Evolutionary conservation across 2,113 vertebrate species (phyloP), one percentile per base, ranked within the genome.

Genomic region (Anhinga anhinga): DNA sequence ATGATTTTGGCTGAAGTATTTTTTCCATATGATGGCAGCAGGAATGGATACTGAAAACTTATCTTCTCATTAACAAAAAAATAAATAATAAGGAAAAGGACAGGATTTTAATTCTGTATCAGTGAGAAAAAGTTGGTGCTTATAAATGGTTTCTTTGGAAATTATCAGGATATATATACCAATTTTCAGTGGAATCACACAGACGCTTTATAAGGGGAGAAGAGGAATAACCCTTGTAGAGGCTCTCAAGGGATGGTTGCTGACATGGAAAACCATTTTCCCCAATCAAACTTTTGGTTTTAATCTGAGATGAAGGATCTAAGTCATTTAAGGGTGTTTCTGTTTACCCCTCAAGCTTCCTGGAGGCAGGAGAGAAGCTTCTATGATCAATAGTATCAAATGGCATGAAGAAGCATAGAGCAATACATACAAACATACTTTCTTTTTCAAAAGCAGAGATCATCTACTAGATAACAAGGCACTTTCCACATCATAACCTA

Each of bases 321-420:
- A 95, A 97, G 95, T 82, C 52, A 88, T 89, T 95, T 95, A 92
- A 96, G 95, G 90, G 96, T 97, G 90, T 95, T 97, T 97, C 88
- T 95, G 95, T 97, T 95, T 96, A 97, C 83, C 92, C 96, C 92
- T 97, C 92, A 84, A 97, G 94, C 88, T 94, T 97, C 88, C 97
- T 96, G 88, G 83, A 95, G 96, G 95, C 95, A 94, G 95, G 69
- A 95, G 90, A 83, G 91, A 61, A 91, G 86, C 53, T 94, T 93
- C 82, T 8, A 13, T 94, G 96, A 97, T 96, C 96, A 94, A 96
- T 96, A 97, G 73, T 91, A 95, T 94, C 85, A 97, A 96, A 94
- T 88, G 82, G 85, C 62, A 53, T 73, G 82, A 83, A 58, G 87
- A 85, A 72, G 45, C 49, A 91, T 30, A 72, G 58, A 90, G 90